Percentiles rank a stretch among this genome's conserved stretches.
Evolutionary conservation across 2,113 vertebrate genomes (phyloP).

Genomic region (Siphamia tubifer): DNA sequence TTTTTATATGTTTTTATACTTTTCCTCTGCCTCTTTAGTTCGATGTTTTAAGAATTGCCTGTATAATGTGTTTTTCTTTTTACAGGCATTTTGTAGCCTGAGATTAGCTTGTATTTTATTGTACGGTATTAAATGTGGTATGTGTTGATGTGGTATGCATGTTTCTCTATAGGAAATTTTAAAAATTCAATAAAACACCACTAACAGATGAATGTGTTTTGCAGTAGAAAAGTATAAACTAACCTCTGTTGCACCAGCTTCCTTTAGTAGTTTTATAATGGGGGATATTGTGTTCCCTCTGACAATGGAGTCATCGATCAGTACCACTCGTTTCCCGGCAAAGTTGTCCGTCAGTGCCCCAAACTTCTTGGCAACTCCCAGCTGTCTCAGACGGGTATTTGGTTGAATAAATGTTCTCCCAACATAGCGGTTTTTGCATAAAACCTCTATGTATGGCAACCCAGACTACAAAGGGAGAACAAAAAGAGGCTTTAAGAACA

Average conservation of each 20-base stretch:
- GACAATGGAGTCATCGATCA: slow-evolving; percentile 97
- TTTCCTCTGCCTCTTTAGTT: no score
- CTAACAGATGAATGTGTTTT: no score
- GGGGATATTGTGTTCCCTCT: slow-evolving; percentile 98
- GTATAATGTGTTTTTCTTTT: no score
- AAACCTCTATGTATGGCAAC: slow-evolving; percentile 92
- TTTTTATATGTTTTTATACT: no score
- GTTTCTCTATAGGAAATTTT: no score
- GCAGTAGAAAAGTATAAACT: slow-evolving; percentile 37
- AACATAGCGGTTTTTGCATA: slow-evolving; percentile 98
- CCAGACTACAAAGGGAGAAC: slow-evolving; percentile 80
- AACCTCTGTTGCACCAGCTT: slow-evolving; percentile 96
- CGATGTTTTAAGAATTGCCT: no score
- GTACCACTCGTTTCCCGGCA: slow-evolving; percentile 92
- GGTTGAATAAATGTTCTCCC: slow-evolving; percentile 98
- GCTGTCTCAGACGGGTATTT: slow-evolving; percentile 94
- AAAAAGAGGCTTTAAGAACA: background rate
- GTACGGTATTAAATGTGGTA: no score
- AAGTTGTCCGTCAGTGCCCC: slow-evolving; percentile 96
- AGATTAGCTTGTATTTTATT: no score
- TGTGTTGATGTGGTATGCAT: no score
- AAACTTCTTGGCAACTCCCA: slow-evolving; percentile 98
- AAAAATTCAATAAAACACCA: no score
- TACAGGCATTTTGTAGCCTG: no score
- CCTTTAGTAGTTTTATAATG: slow-evolving; percentile 95